A percentile compares a stretch with the other conserved stretches of the same genome.
These are phyloP conservation scores for Caranx ignobilis DNA, from an alignment of 2,113 vertebrate genomes.

Conservation along the genomic window DNA sequence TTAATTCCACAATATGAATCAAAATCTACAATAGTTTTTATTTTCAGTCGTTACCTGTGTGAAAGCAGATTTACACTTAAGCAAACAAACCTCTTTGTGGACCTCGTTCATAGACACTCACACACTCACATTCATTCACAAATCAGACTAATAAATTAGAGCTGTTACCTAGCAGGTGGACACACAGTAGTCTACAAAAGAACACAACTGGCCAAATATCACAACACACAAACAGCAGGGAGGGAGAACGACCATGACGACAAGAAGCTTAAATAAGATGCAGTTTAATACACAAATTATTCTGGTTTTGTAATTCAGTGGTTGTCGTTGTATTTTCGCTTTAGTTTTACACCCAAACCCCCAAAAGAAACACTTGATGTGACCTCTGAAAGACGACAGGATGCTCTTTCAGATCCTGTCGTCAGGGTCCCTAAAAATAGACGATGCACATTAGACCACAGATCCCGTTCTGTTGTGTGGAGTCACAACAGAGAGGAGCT, in stretches of 20 bases:
- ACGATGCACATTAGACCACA: slow-evolving; percentile 18
- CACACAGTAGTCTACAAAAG: slow-evolving; percentile 34
- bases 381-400: background rate
- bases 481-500: background rate
- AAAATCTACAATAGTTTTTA: slow-evolving; percentile 45
- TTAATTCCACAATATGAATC: slow-evolving; percentile 57
- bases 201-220: slow-evolving; percentile 14
- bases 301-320: background rate
- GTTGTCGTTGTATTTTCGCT: background rate
- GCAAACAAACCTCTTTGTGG: slow-evolving; percentile 19
- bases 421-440: background rate
- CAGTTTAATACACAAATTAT: background rate
- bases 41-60: slow-evolving; percentile 14
- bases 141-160: slow-evolving; percentile 68
- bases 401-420: background rate
- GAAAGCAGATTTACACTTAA: slow-evolving; percentile 30
- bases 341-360: background rate
- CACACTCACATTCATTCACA: slow-evolving; percentile 34
- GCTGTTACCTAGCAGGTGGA: slow-evolving; percentile 13
- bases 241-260: slow-evolving; percentile 4
- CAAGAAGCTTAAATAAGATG: background rate
- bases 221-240: slow-evolving; percentile 12
- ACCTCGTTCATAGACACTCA: slow-evolving; percentile 12
- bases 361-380: background rate
- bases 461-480: background rate